A percentile compares a stretch with the other conserved stretches of the same genome.
Evolutionary conservation across 2,113 vertebrate genomes (phyloP).

Genomic region (Hemiscyllium ocellatum): DNA sequence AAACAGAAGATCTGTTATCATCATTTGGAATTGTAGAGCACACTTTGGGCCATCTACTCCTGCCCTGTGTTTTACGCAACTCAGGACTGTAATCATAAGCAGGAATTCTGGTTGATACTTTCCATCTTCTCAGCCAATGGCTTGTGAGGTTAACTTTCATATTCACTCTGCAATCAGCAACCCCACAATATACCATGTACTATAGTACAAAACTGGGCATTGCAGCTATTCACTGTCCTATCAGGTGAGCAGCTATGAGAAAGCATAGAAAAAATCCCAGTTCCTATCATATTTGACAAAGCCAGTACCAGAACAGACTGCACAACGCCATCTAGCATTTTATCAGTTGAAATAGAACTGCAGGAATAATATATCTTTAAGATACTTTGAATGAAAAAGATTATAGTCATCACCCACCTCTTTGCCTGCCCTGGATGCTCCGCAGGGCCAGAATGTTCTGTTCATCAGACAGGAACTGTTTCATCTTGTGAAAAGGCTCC

Average conservation of each 20-base stretch:
- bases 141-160: neutral
- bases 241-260: neutral
- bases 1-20: neutral
- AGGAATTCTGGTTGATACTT: neutral
- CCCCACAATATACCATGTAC: neutral
- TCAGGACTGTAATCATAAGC: neutral
- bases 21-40: neutral
- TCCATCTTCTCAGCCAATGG: neutral
- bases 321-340: neutral
- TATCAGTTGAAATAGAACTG: neutral
- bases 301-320: too few species aligned
- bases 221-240: neutral
- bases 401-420: conserved; percentile 69
- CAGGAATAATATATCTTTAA: conserved; percentile 33
- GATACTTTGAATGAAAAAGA: neutral
- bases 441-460: conserved; percentile 93
- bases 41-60: neutral
- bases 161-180: neutral
- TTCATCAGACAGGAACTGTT: conserved; percentile 93
- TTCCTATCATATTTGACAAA: neutral
- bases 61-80: neutral
- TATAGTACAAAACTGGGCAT: neutral
- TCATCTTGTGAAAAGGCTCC: conserved; percentile 98
- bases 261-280: neutral
- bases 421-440: conserved; percentile 91